These are phyloP conservation scores for Nephrotoma appendiculata DNA, from an alignment of 2,888 invertebrate species.

Conservation along the genomic window DNA sequence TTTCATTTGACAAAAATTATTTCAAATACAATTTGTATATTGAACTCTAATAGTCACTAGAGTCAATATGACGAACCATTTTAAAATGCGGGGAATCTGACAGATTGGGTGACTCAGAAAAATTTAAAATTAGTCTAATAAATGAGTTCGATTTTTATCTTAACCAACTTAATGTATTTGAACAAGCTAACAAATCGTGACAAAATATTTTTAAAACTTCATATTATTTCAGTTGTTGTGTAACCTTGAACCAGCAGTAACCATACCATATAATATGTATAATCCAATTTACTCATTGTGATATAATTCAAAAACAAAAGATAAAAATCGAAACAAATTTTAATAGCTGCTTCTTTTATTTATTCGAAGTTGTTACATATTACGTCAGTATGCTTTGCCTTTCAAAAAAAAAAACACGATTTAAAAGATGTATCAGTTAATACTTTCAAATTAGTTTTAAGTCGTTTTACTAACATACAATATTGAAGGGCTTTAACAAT, in stretches of 20 bases:
- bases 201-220: neutral
- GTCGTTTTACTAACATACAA: neutral
- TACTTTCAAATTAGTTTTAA: neutral
- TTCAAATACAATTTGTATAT: neutral
- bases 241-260: neutral
- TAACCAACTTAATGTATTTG: neutral
- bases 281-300: neutral
- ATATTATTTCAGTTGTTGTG: neutral
- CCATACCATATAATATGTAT: neutral
- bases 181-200: neutral
- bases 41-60: neutral
- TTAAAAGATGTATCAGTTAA: neutral
- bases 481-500: neutral
- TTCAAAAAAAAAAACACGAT: neutral
- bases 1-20: too few species aligned
- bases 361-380: neutral
- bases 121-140: neutral
- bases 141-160: neutral
- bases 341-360: neutral
- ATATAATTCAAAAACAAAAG: neutral
- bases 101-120: neutral
- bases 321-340: neutral
- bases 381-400: neutral
- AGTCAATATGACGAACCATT: neutral
- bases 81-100: neutral